A percentile compares a stretch with the other conserved stretches of the same genome.
Conservation (phyloP, 2,888 invertebrate genomes). For the Hirtodrosophila duncani region DNA sequence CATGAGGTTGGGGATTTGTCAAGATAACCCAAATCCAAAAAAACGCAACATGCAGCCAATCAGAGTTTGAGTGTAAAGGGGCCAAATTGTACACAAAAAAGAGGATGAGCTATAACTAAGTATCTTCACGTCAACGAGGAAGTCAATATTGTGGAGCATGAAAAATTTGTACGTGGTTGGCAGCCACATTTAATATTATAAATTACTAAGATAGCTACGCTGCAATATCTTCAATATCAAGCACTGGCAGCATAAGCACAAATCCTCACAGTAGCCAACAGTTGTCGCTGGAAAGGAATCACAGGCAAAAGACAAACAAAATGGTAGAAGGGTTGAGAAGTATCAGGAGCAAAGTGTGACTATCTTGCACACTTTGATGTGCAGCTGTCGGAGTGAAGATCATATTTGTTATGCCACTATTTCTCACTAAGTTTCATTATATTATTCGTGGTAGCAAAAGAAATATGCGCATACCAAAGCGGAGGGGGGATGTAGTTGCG, state of each 20-base stretch:
- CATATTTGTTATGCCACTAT: constrained; percentile 44
- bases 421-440: constrained; percentile 58
- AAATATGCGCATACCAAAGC: no score
- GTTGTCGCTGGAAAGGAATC: neutral
- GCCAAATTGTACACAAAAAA: no score
- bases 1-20: neutral
- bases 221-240: constrained; percentile 17
- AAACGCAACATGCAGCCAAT: neutral
- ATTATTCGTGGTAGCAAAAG: no score
- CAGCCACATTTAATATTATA: constrained; percentile 46
- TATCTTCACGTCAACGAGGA: constrained; percentile 27
- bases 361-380: no score
- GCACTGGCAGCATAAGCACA: no score
- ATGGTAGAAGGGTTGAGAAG: neutral
- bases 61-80: constrained; percentile 1
- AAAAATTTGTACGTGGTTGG: constrained; percentile 37
- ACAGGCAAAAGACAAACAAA: neutral
- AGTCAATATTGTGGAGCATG: constrained; percentile 42
- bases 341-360: neutral
- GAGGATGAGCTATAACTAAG: no score
- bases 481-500: no score
- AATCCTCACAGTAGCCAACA: no score
- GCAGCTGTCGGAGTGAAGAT: constrained; percentile 26
- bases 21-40: constrained; percentile 6
- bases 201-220: constrained; percentile 47